A percentile compares a stretch with the other conserved stretches of the same genome.
These are phyloP conservation scores for Jaculus jaculus DNA, from an alignment of 2,113 vertebrate genomes.

Conservation along the genomic window DNA sequence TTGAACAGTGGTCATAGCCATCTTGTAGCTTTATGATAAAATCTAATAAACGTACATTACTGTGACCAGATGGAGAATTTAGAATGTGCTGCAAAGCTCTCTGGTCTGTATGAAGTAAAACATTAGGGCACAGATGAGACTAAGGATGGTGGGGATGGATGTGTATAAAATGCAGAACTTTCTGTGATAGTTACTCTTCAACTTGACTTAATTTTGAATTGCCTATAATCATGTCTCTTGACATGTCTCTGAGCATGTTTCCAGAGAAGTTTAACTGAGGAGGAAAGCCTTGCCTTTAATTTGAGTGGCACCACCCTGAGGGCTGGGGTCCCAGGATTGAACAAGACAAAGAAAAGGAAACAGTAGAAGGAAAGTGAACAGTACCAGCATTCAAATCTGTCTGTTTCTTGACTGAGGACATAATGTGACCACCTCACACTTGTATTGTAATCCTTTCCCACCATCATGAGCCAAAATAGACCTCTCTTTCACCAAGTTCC, in stretches of 20 bases:
- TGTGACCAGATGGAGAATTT: background rate
- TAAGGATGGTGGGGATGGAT: background rate
- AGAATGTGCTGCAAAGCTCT: background rate
- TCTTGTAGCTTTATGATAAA: background rate
- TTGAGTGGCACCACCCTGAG: fast-evolving
- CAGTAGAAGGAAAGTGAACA: background rate
- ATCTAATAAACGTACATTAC: background rate
- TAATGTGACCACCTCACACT: background rate
- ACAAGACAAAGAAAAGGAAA: background rate
- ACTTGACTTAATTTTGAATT: background rate
- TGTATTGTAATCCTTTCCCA: background rate
- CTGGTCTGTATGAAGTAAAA: background rate
- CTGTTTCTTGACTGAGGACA: too few relatives aligned
- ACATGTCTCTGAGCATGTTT: background rate
- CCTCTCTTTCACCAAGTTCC: background rate
- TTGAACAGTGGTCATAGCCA: background rate
- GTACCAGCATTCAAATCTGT: background rate
- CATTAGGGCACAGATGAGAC: background rate
- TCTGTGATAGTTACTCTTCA: background rate
- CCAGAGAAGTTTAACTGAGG: background rate
- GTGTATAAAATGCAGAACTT: background rate
- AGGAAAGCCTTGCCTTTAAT: too few relatives aligned
- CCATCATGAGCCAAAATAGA: background rate
- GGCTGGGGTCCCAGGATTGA: background rate
- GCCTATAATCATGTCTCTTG: background rate